Evolutionary conservation across 2,797 vertebrate genomes (phyloP).

Genomic region (Muraenolepis orangiensis): DNA sequence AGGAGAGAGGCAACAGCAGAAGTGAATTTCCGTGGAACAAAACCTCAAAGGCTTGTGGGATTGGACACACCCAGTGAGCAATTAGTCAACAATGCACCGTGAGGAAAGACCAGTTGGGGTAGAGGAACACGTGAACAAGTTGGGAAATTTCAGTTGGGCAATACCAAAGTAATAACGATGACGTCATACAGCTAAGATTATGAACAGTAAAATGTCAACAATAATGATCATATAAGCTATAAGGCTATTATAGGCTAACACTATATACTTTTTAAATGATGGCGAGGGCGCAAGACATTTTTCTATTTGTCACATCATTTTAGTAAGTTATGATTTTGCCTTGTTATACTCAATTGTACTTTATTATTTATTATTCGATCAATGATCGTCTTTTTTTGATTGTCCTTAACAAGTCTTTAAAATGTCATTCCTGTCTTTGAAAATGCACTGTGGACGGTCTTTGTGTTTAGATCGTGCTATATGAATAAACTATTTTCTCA

Average conservation of each 20-base stretch:
- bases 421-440: neutral
- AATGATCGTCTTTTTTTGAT: neutral
- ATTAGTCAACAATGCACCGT: conserved; percentile 48
- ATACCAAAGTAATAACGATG: no score
- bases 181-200: neutral
- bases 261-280: neutral
- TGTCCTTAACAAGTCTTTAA: no score
- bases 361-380: neutral
- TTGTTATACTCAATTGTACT: neutral
- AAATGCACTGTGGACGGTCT: neutral
- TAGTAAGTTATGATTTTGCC: neutral
- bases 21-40: conserved; percentile 38
- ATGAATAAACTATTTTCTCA: neutral
- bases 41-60: conserved; percentile 26
- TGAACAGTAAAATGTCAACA: neutral
- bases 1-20: conserved; percentile 43
- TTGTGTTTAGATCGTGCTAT: neutral
- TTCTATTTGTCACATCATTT: neutral
- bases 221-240: neutral
- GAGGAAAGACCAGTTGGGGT: conserved; percentile 5
- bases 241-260: neutral
- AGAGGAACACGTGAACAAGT: no score
- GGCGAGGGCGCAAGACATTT: neutral
- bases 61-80: conserved; percentile 60
- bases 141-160: neutral